Percentiles rank a stretch among this genome's conserved stretches.
Evolutionary conservation across 2,888 invertebrate species (phyloP).

Genomic region (Melanophora roralis): DNA sequence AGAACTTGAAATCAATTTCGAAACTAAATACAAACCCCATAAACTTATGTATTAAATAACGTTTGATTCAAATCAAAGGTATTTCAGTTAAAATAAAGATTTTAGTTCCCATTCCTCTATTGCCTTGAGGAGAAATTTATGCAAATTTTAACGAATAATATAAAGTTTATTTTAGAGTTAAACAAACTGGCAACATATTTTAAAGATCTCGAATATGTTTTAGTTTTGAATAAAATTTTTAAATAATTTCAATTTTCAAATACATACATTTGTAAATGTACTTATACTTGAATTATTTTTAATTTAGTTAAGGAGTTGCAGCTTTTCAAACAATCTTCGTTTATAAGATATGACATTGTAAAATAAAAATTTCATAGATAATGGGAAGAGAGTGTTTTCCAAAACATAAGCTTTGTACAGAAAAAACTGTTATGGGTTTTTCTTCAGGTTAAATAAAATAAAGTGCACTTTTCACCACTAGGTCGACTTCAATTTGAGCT

Average conservation of each 20-base stretch:
- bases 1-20: background rate
- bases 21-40: background rate
- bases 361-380: background rate
- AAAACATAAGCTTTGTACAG: background rate
- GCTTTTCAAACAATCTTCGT: background rate
- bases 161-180: background rate
- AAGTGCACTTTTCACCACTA: background rate
- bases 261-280: background rate
- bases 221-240: background rate
- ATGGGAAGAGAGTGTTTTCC: background rate
- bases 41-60: slow-evolving; percentile 1
- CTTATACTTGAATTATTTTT: background rate
- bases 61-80: background rate
- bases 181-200: background rate
- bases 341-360: background rate
- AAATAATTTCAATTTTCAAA: background rate
- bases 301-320: background rate
- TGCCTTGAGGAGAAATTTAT: background rate
- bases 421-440: background rate
- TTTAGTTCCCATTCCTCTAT: background rate
- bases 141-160: background rate
- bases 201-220: background rate
- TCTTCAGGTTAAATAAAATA: background rate
- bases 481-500: background rate
- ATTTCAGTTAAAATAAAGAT: background rate